Evolutionary conservation across 2,113 vertebrate genomes (phyloP), one percentile per base, ranked within the genome.

Genomic region (Propithecus coquereli): DNA sequence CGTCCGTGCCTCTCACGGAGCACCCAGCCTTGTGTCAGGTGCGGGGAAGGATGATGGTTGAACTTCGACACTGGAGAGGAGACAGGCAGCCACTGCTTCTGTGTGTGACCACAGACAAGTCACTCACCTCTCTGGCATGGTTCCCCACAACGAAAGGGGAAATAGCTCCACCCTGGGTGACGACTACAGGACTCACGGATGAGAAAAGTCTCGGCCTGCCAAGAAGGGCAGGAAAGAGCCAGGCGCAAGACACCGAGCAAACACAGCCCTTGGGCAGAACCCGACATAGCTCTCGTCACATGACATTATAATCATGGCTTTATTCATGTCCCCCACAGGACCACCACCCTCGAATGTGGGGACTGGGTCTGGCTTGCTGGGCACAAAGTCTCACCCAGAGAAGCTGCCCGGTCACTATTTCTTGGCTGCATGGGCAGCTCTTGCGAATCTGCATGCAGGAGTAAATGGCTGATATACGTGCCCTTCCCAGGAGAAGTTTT

Each of bases 381-480:
- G 32, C 3, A 6, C 50, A 47, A 23, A 27, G 10, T 8, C 66
- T 40, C 32, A 30, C 47, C 61, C 20, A 6, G 8, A 77, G 20
- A 79, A 68, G 70, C 85, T 30, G 18, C 54, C 47, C 5, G 0
- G 37, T 23, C 22, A 79, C 23, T 57, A 73, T 9, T 50, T 30
- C 43, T 37, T 71, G 25, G 37, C 40, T 20, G 5, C 23, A 4
- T 16, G 34, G 74, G 12, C 43, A 47, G 34, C 0, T 34, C 57
- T 71, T 37, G 5, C 2, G 10, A 37, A 13, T 59, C 65, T 73
- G 70, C 22, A 84, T 5, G 5, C 65, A 57, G 50, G 25, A 34
- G 61, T 9, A 18, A 27, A 1, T 3, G n/a, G 37, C 30, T 76
- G 11, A 20, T 10, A 27, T 6, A 27, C 1, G 0, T 27, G 43